These are phyloP conservation scores for Brachycybe producta DNA, from an alignment of 2,888 invertebrate genomes.

Conservation along the genomic window DNA sequence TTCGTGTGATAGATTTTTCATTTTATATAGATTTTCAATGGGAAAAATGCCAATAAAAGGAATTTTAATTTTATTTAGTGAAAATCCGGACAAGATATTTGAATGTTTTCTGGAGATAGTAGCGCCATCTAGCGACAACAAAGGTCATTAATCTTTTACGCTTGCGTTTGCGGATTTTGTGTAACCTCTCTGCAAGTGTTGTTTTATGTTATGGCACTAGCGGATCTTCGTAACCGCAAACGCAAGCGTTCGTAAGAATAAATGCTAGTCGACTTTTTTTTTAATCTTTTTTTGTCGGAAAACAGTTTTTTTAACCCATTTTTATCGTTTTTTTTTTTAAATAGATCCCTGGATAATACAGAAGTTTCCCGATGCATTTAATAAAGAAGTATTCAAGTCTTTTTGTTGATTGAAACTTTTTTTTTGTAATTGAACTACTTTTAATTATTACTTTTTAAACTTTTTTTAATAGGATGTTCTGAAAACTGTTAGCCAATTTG, in stretches of 20 bases:
- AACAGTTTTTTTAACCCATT: no score
- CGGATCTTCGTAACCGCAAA: no score
- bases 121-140: conserved; percentile 45
- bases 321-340: no score
- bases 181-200: no score
- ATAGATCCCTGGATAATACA: conserved; percentile 56
- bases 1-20: no score
- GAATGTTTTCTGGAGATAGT: conserved; percentile 74
- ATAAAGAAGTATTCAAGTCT: conserved; percentile 55
- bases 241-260: no score
- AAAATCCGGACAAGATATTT: conserved; percentile 62
- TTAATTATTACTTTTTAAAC: not conserved
- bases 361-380: conserved; percentile 70
- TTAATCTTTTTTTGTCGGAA: no score
- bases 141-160: conserved; percentile 11
- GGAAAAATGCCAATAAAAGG: no score
- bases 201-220: no score
- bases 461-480: conserved; percentile 48
- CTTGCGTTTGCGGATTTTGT: no score
- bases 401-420: conserved; percentile 18
- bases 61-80: conserved; percentile 49
- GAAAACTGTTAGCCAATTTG: conserved; percentile 77
- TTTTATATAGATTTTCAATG: no score
- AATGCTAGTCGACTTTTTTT: no score
- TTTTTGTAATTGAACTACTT: not conserved